These are phyloP conservation scores for Chironomus tentans DNA, from an alignment of 2,888 invertebrate species.

Conservation along the genomic window DNA sequence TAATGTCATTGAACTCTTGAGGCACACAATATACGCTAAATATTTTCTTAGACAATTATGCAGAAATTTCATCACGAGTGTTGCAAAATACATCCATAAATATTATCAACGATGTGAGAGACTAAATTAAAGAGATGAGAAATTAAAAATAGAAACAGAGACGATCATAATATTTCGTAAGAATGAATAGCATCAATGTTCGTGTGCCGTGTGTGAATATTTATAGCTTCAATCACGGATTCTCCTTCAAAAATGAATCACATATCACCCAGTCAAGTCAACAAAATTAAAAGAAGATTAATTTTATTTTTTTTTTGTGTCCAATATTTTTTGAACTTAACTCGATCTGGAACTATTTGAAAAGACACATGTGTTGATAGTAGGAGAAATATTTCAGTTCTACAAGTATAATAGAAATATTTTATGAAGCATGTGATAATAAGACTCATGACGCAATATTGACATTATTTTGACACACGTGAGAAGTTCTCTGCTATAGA, in stretches of 20 bases:
- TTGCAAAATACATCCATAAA: background rate
- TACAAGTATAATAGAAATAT: too few relatives aligned
- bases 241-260: background rate
- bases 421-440: too few relatives aligned
- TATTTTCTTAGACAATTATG: too few relatives aligned
- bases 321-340: too few relatives aligned
- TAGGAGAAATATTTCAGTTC: too few relatives aligned
- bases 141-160: background rate
- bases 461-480: too few relatives aligned
- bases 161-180: background rate
- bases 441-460: too few relatives aligned
- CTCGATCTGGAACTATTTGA: too few relatives aligned
- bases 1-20: background rate
- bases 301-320: too few relatives aligned
- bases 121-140: background rate
- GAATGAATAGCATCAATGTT: background rate
- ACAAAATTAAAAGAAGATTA: too few relatives aligned
- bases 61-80: background rate
- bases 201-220: background rate
- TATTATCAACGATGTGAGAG: background rate
- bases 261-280: background rate
- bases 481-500: too few relatives aligned
- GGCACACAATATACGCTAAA: background rate
- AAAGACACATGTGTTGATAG: too few relatives aligned
- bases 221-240: background rate